Conservation (phyloP, 2,113 vertebrate genomes). For the Sula dactylatra region DNA sequence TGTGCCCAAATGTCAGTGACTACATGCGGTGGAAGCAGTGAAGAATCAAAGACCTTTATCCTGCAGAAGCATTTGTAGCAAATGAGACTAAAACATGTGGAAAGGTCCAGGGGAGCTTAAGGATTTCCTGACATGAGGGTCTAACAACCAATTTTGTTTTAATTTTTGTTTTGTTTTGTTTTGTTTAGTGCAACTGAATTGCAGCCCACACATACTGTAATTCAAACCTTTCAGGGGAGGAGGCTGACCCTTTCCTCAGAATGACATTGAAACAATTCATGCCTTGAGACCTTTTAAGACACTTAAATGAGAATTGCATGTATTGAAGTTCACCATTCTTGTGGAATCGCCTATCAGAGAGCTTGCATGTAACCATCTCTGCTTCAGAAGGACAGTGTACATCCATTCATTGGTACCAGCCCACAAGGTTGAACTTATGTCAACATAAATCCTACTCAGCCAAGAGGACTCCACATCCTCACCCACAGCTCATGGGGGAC, state of each 20-base stretch:
- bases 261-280: not conserved
- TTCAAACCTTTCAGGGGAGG: not conserved
- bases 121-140: not conserved
- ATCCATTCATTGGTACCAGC: not conserved
- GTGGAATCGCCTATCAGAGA: not conserved
- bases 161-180: not conserved
- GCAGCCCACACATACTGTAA: not conserved
- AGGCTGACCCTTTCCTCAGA: not conserved
- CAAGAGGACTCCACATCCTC: not conserved
- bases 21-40: not conserved
- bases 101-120: not conserved
- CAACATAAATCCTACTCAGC: not conserved
- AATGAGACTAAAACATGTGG: not conserved
- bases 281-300: not conserved
- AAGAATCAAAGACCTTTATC: not conserved
- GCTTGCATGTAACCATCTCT: fast-evolving
- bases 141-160: not conserved
- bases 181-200: not conserved
- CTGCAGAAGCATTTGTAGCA: not conserved
- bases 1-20: not conserved
- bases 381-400: not conserved
- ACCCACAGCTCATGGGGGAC: not conserved
- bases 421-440: not conserved
- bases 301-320: not conserved
- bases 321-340: not conserved